phyloP scores from a whole-genome alignment of 2,888 invertebrate genomes.

The Troides aeacus region DNA sequence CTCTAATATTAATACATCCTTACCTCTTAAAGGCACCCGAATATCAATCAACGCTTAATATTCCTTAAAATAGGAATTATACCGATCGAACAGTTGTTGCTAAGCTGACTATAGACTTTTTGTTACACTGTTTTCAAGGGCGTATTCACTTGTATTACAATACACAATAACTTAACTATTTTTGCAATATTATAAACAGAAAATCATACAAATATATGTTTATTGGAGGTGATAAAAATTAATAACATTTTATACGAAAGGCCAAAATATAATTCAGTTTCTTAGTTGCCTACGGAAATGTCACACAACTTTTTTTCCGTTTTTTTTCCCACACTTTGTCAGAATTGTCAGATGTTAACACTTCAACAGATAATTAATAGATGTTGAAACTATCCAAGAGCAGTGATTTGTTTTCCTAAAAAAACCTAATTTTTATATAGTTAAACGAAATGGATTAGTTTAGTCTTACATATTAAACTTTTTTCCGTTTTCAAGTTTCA shows the following conservation, averaged over 20 bases:
- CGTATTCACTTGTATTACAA: slow-evolving; percentile 55
- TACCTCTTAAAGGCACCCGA: slow-evolving; percentile 64
- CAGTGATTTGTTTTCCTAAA: no score
- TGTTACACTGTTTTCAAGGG: slow-evolving; percentile 73
- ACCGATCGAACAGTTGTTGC: slow-evolving; percentile 69
- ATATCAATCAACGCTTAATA: slow-evolving; percentile 45
- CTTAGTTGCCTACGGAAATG: slow-evolving; percentile 48
- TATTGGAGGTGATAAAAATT: slow-evolving; percentile 35
- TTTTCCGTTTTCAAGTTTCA: no score
- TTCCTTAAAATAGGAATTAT: slow-evolving; percentile 56
- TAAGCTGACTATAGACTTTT: slow-evolving; percentile 74
- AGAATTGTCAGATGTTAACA: slow-evolving; percentile 30
- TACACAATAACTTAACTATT: slow-evolving; percentile 40
- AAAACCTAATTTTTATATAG: no score
- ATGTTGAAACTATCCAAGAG: no score
- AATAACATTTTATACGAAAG: slow-evolving; percentile 49
- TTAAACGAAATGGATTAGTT: no score
- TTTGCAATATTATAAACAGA: slow-evolving; percentile 36
- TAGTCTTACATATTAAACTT: no score
- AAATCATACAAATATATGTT: slow-evolving; percentile 32
- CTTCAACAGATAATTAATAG: slow-evolving; percentile 19
- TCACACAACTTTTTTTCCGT: slow-evolving; percentile 43
- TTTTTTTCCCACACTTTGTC: slow-evolving; percentile 32
- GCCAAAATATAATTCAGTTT: slow-evolving; percentile 52
- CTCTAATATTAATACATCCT: slow-evolving; percentile 39